Evolutionary conservation across 2,113 vertebrate species (phyloP), one percentile per base, ranked within the genome.

Genomic region (Pachycephala philippinensis): DNA sequence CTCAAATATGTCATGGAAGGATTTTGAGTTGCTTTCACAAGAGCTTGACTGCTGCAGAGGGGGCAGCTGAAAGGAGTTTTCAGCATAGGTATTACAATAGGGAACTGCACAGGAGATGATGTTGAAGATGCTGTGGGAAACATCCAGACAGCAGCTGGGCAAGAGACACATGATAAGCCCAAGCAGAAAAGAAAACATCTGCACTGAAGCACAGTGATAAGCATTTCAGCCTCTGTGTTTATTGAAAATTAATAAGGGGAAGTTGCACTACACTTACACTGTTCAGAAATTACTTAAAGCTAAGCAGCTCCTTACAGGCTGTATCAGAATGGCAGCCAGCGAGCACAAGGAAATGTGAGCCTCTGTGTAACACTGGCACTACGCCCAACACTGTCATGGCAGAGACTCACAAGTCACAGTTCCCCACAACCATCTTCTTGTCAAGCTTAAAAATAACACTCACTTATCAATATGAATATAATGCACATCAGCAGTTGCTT

Each of bases 221-320:
- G 6, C 52, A 72, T 69, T 79, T 90, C 63, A 65, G 45, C 50
- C 40, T 69, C 68, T 80, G 39, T 3, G 1, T 23, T 84, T 45
- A 79, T 6, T 75, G 40, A 27, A 24, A 63, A 52, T 14, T 24
- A 74, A 31, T 56, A 89, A 68, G 37, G 15, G 44, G 56, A 95
- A 92, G 64, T 68, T 71, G 44, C 49, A 63, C 0, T 12, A 33
- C 6, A 18, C 65, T 91, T 44, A 53, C 0, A 4, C 18, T 85
- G 47, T 65, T 85, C 74, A 83, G 82, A 96, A 91, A 90, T 82
- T 44, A 90, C 70, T 93, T 3, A 6, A 63, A 90, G 40, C 42
- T 30, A 31, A 82, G 49, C 50, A 82, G 31, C 28, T 85, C 27
- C 26, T 64, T 79, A 52, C 4, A 49, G 54, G 24, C 78, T 68